These are phyloP conservation scores for Gerris buenoi DNA, from an alignment of 1,140 invertebrate species.

Conservation along the genomic window DNA sequence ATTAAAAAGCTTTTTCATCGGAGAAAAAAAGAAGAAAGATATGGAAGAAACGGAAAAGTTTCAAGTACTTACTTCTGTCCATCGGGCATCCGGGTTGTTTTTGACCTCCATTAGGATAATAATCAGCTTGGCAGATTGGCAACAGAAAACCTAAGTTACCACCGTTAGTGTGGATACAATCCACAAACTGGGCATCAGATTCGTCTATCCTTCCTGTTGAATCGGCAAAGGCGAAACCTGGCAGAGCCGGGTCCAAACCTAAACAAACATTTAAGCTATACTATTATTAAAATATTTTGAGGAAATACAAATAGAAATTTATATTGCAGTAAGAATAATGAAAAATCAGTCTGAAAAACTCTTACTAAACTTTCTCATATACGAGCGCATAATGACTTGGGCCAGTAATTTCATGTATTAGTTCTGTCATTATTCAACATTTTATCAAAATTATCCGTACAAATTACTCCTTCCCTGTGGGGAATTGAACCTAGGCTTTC, in stretches of 20 bases:
- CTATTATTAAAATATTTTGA: neutral
- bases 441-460: too few species aligned
- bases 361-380: too few species aligned
- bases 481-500: too few species aligned
- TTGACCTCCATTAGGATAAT: conserved; percentile 59
- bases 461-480: too few species aligned
- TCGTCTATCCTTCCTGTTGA: conserved; percentile 38
- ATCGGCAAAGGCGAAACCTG: conserved; percentile 40
- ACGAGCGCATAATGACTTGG: neutral
- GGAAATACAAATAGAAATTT: neutral
- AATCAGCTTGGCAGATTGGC: conserved; percentile 52
- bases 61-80: neutral
- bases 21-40: neutral
- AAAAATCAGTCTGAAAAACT: neutral
- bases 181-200: conserved; percentile 51
- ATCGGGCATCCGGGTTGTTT: conserved; percentile 39
- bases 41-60: neutral
- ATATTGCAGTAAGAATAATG: neutral
- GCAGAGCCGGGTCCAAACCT: conserved; percentile 54
- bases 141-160: conserved; percentile 35
- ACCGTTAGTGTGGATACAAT: conserved; percentile 53
- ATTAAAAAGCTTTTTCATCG: neutral
- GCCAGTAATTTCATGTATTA: too few species aligned
- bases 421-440: too few species aligned
- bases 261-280: neutral